Conservation (phyloP, 1,140 invertebrate genomes). For the Thaumetopoea pityocampa region DNA sequence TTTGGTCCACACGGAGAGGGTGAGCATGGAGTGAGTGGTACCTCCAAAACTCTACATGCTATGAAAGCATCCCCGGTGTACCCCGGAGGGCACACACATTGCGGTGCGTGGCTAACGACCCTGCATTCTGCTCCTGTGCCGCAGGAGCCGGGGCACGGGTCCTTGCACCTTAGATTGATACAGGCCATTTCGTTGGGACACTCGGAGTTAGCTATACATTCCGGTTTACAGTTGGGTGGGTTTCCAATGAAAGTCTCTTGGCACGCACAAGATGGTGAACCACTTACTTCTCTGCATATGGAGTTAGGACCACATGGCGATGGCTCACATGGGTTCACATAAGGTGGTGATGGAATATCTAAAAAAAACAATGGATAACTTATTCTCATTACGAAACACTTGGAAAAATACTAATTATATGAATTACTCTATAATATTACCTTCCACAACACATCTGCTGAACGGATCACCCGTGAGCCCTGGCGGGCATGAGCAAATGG, state of each 20-base stretch:
- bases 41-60: constrained; percentile 70
- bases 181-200: constrained; percentile 84
- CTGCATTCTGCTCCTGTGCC: constrained; percentile 81
- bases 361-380: constrained; percentile 23
- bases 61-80: constrained; percentile 80
- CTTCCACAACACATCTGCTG: constrained; percentile 79
- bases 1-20: constrained; percentile 84
- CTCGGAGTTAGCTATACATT: constrained; percentile 84
- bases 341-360: constrained; percentile 47
- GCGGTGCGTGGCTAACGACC: constrained; percentile 81
- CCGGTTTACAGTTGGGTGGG: constrained; percentile 83
- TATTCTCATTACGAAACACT: not conserved
- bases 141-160: constrained; percentile 86
- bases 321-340: constrained; percentile 80
- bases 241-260: constrained; percentile 79
- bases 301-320: constrained; percentile 86
- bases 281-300: constrained; percentile 79
- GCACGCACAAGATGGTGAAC: constrained; percentile 82
- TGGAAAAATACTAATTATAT: constrained; percentile 37
- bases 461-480: constrained; percentile 77
- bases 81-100: constrained; percentile 79
- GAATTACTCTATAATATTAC: constrained; percentile 81
- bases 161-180: constrained; percentile 82
- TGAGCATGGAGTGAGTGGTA: constrained; percentile 76
- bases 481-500: constrained; percentile 76